A percentile compares a stretch with the other conserved stretches of the same genome.
phyloP scores from a whole-genome alignment of 1,140 invertebrate species.

The Drosophila miranda region DNA sequence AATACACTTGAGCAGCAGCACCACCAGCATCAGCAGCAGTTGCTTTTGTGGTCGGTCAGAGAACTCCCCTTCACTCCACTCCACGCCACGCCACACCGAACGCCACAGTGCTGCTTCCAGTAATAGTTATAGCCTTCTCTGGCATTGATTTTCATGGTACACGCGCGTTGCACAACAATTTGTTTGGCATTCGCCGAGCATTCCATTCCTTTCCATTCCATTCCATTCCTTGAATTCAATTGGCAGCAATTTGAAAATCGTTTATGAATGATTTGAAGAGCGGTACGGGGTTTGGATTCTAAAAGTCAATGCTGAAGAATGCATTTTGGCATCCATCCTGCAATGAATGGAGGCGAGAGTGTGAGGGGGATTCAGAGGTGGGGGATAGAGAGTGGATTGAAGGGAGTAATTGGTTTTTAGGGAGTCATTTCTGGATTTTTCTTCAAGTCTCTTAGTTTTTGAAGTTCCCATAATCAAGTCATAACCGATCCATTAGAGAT shows the following conservation, averaged over 20 bases:
- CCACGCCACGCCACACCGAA: not conserved
- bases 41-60: slow-evolving; percentile 29
- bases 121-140: slow-evolving; percentile 28
- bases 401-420: too few relatives aligned
- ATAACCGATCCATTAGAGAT: too few relatives aligned
- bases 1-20: slow-evolving; percentile 45
- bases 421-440: too few relatives aligned
- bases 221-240: slow-evolving; percentile 4
- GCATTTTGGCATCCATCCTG: too few relatives aligned
- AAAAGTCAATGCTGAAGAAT: too few relatives aligned
- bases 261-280: slow-evolving; percentile 3
- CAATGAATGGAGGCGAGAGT: too few relatives aligned
- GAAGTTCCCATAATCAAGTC: too few relatives aligned
- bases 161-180: slow-evolving; percentile 13
- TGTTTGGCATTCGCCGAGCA: not conserved
- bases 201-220: too few relatives aligned
- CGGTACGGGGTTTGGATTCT: too few relatives aligned
- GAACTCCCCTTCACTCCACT: not conserved
- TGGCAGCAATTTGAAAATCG: slow-evolving; percentile 8
- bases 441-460: too few relatives aligned
- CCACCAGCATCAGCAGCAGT: slow-evolving; percentile 13
- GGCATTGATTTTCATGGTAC: slow-evolving; percentile 22
- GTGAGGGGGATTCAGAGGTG: too few relatives aligned
- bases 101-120: slow-evolving; percentile 8
- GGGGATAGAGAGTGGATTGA: too few relatives aligned